Evolutionary conservation across 2,888 invertebrate genomes (phyloP), one percentile per base, ranked within the genome.

Genomic region (Lamproptera curius): DNA sequence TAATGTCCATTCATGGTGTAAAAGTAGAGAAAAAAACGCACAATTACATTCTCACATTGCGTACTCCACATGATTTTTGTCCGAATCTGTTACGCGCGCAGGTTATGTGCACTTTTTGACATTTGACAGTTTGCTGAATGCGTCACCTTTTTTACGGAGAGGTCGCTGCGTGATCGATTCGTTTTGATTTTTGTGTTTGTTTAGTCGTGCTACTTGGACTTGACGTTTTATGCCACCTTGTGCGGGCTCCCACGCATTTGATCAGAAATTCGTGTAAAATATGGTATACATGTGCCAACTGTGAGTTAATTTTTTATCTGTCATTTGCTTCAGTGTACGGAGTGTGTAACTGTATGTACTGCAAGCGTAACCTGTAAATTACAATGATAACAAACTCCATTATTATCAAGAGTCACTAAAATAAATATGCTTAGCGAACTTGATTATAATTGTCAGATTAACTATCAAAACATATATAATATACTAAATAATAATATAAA

Each of bases 141-240:
- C 51, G 15, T 16, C 34, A n/a, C 33, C 46, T 63, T 69, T 76
- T 75, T 73, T 72, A 62, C 58, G 41, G 38, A 49, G 65, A 15
- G 16, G 35, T 34, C 49, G 54, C 51, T 62, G 59, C 53, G 69
- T 84, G 85, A 85, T 85, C 76, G 84, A 85, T 85, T 76, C 62
- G 82, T 69, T 73, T 39, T 66, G 70, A 77, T 79, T 74, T 76
- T 82, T 84, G 70, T 79, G 61, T 76, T 78, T 80, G 76, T 73
- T 76, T 72, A 76, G 56, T 70, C 67, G 63, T 61, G 57, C 62
- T 65, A 53, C 63, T 61, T 52, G 57, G 57, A 59, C 61, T 65
- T 59, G 56, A 51, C 52, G 59, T 63, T 56, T 65, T 64, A 53
- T 53, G 58, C 62, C 70, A 75, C 67, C 70, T 75, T 74, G 65